Base-by-base conservation (phyloP, 2,888 invertebrate genomes). In the Thelaira solivaga region DNA sequence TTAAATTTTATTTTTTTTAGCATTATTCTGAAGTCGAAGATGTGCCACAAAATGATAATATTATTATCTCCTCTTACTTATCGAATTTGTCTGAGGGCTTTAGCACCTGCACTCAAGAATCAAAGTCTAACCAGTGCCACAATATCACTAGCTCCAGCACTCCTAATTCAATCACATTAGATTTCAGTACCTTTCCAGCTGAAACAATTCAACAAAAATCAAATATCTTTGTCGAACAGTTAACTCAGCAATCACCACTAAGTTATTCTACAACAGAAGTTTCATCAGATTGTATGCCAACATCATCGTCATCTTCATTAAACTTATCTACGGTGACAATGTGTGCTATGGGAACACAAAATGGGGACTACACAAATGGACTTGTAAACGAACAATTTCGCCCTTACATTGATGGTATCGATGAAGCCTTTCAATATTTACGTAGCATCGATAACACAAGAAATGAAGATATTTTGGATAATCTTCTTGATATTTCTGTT, bases 401-500 rank as follows among this genome's bases (percentile, higher is more conserved):
- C 0, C 83, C 86, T 1, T 84, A 84, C 13, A 84, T 85, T 36
- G 86, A 86, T 49, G 84, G 83, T 5, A 84, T 86, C 4, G 88
- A 87, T 59, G 87, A 88, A 34, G 84, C 85, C 7, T 87, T 85
- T 68, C 85, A 85, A 43, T 87, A 84, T 71, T 73, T 88, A 2
- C 82, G 85, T 6, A 84, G 81, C 53, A 83, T 83, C 39, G 87
- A 86, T 26, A 81, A 81, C 8, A 84, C 79, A 69, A 82, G 84
- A 8, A 84, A 82, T 22, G 87, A 87, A 31, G 87, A 88, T 71
- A 76, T 86, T 61, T 81, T 88, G 43, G 87, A 87, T 78, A 86
- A 85, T 67, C 80, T 87, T 29, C 79, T 87, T 22, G 86, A 88
- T 68, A 86, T 87, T 39, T 85, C 87, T 49, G 84, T 84, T 55